Evolutionary conservation across 2,888 invertebrate species (phyloP), one percentile per base, ranked within the genome.

Genomic region (Zhuqinia jingwanae): DNA sequence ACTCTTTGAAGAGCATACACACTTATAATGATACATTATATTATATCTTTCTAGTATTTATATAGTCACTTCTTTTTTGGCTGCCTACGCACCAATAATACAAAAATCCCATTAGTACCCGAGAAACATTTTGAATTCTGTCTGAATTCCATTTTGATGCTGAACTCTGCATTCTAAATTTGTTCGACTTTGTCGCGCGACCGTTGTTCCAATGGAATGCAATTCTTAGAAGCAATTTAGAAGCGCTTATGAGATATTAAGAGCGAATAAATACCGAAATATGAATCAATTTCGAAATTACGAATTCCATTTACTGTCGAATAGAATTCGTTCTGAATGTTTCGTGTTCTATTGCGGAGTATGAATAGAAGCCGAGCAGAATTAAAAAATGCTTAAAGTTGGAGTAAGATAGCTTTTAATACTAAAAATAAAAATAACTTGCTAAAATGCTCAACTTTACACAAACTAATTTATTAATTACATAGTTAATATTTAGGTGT

Each of bases 81-180:
- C 73, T 73, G 45, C 73, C 73, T 73, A 73, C 73, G 73, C 73
- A 68, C 27, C 6, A 17, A 25, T 6, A 56, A 17, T 11, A 60
- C 60, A 2, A 53, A 53, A 17, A 15, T n/a, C 3, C 36, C 36
- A 36, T 36, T 36, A 53, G 36, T 36, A 36, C n/a, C n/a, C n/a
- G n/a, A n/a, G n/a, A n/a, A n/a, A n/a, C 13, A 47, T 42, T 5
- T 15, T 15, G 47, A 3, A 47, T 13, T 10, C 47, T 11, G 58
- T 22, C 1, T 2, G 20, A 58, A 20, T 20, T 22, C n/a, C n/a
- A n/a, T n/a, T n/a, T n/a, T n/a, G n/a, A n/a, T n/a, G n/a, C n/a
- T n/a, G n/a, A n/a, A n/a, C n/a, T n/a, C n/a, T n/a, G n/a, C n/a
- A n/a, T n/a, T n/a, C n/a, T n/a, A n/a, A n/a, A n/a, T n/a, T n/a